phyloP scores from a whole-genome alignment of 2,888 invertebrate genomes.

The Protophormia terraenovae region DNA sequence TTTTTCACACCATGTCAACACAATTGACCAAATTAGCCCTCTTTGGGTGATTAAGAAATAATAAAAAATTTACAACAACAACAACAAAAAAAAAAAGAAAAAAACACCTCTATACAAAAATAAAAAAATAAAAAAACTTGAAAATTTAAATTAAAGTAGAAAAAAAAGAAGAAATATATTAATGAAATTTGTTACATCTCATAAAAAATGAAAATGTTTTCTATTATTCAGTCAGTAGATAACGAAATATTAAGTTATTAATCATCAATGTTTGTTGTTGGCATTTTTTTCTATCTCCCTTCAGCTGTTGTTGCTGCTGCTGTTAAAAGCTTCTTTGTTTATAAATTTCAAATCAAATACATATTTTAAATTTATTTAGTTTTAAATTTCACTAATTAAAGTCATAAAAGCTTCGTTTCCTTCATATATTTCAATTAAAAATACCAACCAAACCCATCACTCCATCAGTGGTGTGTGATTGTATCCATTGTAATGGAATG shows the following conservation, averaged over 20 bases:
- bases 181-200: constrained; percentile 30
- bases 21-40: constrained; percentile 54
- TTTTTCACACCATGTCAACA: constrained; percentile 59
- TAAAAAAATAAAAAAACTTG: constrained; percentile 5
- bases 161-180: constrained; percentile 2
- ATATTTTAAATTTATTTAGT: constrained; percentile 47
- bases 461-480: not conserved
- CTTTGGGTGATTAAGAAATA: constrained; percentile 1
- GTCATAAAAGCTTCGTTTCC: constrained; percentile 40
- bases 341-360: constrained; percentile 22
- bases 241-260: constrained; percentile 57
- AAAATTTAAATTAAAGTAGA: constrained; percentile 25
- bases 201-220: constrained; percentile 32
- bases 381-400: constrained; percentile 61
- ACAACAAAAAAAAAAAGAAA: not conserved
- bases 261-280: constrained; percentile 48
- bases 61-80: not conserved
- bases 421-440: constrained; percentile 54
- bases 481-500: not conserved
- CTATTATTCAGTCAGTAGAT: constrained; percentile 19
- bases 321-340: not conserved
- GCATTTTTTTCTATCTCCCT: not conserved
- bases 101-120: not conserved
- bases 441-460: not conserved
- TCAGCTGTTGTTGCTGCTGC: not conserved